Conservation (phyloP, 2,888 invertebrate species). For the Xestia sexstrigata region DNA sequence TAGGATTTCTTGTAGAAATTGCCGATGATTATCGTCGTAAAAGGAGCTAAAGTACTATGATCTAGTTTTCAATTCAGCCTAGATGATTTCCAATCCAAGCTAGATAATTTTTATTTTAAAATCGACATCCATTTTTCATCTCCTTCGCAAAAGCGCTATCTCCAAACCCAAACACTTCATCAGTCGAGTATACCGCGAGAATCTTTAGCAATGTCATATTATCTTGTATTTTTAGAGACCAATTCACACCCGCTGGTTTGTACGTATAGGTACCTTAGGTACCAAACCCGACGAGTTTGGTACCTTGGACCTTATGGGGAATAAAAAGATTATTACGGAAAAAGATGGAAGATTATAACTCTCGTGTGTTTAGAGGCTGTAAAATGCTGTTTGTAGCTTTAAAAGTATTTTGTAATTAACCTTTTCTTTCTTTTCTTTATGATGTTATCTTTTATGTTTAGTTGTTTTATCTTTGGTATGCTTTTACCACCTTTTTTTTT, state of each 20-base stretch:
- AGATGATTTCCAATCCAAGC: too few species aligned
- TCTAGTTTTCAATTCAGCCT: not conserved
- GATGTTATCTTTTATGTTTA: constrained; percentile 29
- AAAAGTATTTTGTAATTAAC: constrained; percentile 57
- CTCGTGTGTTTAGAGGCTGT: constrained; percentile 40
- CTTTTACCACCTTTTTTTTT: not conserved
- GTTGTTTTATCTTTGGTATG: constrained; percentile 18
- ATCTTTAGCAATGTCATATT: constrained; percentile 53
- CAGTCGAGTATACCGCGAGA: constrained; percentile 41
- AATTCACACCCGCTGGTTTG: constrained; percentile 69
- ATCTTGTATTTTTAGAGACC: constrained; percentile 69
- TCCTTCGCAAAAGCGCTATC: not conserved
- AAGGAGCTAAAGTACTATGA: not conserved
- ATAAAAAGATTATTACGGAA: constrained; percentile 61
- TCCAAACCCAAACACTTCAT: constrained; percentile 10
- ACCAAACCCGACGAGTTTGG: constrained; percentile 65
- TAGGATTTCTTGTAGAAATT: not conserved
- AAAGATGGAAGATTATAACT: constrained; percentile 44
- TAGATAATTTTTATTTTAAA: too few species aligned
- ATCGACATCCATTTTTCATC: too few species aligned
- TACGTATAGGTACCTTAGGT: constrained; percentile 51
- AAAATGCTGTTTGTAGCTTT: constrained; percentile 36
- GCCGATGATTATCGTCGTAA: not conserved
- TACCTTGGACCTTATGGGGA: constrained; percentile 33
- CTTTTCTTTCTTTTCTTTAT: constrained; percentile 7